Base-by-base conservation (phyloP, 2,797 vertebrate species). In the Petrocephalus sullivani region DNA sequence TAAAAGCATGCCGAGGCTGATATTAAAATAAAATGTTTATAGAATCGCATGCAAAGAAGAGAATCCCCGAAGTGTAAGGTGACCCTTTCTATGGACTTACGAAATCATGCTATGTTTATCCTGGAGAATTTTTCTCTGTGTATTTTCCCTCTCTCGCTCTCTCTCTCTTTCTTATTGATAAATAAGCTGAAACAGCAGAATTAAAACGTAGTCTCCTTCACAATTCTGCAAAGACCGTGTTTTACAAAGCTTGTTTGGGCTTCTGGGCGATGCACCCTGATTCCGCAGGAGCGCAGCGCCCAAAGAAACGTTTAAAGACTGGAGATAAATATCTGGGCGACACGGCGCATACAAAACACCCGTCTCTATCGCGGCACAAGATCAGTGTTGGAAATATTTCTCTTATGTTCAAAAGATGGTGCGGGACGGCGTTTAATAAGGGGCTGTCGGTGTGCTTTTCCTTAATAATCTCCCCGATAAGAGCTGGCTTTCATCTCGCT, bases 391-490 rank as follows among this genome's bases (percentile, higher is more conserved):
- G 93, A 93, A 95, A 95, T 94, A 93, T 94, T 94, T 92, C 93
- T 93, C 92, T 91, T 94, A 90, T 91, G 94, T 95, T 95, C 91
- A 92, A 92, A 92, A 94, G 95, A 95, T 95, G 95, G 95, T 96
- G 95, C 94, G 92, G 95, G 94, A 93, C 93, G 91, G 90, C 90
- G 92, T 94, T 90, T 90, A 93, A 91, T 87, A 91, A 93, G 92
- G 46, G 86, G 89, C 91, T 92, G 92, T 90, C 89, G 91, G 93
- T 93, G 93, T 78, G 41, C 54, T 75, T 71, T 37, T 60, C 95
- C 95, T 95, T 94, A 95, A 95, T 95, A 95, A 95, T 95, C 95
- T 93, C 96, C 95, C 95, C 95, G 95, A 96, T 96, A 90, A 57
- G 91, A 93, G 92, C 92, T 89, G 92, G 89, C 94, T 94, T 96